phyloP scores from a whole-genome alignment of 2,888 invertebrate genomes.

The Tigriopus californicus region DNA sequence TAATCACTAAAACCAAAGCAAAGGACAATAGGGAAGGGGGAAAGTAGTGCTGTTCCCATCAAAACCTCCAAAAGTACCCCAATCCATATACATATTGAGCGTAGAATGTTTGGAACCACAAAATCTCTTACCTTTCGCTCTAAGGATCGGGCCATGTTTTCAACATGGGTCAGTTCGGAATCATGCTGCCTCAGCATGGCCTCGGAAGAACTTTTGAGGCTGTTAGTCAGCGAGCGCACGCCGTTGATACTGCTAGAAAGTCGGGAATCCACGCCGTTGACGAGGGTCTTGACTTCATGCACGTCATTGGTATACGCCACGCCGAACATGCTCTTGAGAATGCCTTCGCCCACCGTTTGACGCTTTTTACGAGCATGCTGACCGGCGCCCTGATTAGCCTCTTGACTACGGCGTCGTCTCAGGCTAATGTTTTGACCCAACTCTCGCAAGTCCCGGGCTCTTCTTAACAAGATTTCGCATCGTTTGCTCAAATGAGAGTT shows the following conservation, averaged over 20 bases:
- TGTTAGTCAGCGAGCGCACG: not conserved
- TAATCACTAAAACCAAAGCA: too few relatives aligned
- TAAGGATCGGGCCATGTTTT: not conserved
- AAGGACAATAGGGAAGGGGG: too few relatives aligned
- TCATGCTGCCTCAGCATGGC: not conserved
- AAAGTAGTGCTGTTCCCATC: too few relatives aligned
- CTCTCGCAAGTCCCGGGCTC: not conserved
- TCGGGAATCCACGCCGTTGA: not conserved
- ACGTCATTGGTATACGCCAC: slow-evolving; percentile 14
- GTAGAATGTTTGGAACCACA: too few relatives aligned
- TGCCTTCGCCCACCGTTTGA: not conserved
- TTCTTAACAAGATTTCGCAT: not conserved
- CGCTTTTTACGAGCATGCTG: not conserved
- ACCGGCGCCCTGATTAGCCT: not conserved
- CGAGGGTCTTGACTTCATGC: not conserved
- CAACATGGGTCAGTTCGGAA: not conserved
- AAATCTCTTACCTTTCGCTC: slow-evolving; percentile 10
- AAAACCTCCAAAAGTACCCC: not conserved
- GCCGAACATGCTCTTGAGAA: slow-evolving; percentile 13
- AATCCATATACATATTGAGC: too few relatives aligned
- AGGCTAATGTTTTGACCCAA: not conserved
- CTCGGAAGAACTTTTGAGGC: not conserved
- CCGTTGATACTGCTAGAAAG: not conserved
- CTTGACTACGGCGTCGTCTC: too few relatives aligned
- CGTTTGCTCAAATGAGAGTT: not conserved